Conservation (phyloP, 2,113 vertebrate species). For the Gymnocephalus cernua region DNA sequence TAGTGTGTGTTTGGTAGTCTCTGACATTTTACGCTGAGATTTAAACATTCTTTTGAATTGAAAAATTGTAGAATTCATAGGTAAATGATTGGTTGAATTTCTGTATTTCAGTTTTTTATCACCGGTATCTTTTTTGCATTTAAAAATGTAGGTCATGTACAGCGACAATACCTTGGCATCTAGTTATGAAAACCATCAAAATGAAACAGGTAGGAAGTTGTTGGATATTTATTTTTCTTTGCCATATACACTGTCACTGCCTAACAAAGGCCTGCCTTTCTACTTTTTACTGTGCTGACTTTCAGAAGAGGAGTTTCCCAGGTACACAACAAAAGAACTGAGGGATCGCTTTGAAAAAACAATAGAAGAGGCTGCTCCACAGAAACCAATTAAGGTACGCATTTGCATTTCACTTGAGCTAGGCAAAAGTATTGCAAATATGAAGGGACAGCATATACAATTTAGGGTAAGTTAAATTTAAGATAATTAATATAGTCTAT, state of each 20-base stretch:
- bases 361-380: slow-evolving; percentile 85
- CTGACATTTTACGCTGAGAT: not conserved
- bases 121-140: not conserved
- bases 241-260: not conserved
- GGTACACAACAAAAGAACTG: slow-evolving; percentile 91
- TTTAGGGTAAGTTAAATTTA: not conserved
- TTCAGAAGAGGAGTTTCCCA: slow-evolving; percentile 88
- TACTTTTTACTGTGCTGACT: slow-evolving; percentile 59
- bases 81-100: not conserved
- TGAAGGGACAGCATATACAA: not conserved
- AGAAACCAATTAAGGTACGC: slow-evolving; percentile 91
- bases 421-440: not conserved
- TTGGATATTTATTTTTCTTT: slow-evolving; percentile 1
- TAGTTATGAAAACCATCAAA: slow-evolving; percentile 79
- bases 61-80: slow-evolving; percentile 3
- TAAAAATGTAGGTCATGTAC: slow-evolving; percentile 71
- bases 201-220: slow-evolving; percentile 76
- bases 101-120: not conserved
- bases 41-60: not conserved
- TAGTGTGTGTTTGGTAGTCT: not conserved
- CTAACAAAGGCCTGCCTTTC: not conserved
- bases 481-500: not conserved
- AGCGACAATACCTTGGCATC: slow-evolving; percentile 63
- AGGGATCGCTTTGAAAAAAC: slow-evolving; percentile 93
- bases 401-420: not conserved